Conservation (phyloP, 2,797 vertebrate species). For the Centropyge bicolor region DNA sequence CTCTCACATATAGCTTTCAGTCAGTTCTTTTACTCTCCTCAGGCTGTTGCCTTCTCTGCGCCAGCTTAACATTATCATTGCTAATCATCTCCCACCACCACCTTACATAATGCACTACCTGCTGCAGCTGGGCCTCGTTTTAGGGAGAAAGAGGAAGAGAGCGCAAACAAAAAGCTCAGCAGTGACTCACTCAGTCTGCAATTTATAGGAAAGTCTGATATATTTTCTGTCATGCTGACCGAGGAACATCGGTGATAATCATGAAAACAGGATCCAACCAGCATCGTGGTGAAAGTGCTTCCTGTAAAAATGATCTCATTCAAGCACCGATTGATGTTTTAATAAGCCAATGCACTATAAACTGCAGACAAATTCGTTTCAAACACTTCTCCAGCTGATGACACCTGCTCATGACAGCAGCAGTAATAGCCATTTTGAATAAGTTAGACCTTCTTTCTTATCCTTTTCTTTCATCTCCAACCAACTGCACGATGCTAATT, state of each 20-base stretch:
- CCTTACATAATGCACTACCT: slow-evolving; percentile 51
- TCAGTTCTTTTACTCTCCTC: slow-evolving; percentile 18
- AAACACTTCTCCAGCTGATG: not conserved
- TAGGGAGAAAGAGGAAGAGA: slow-evolving; percentile 14
- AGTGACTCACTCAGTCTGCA: slow-evolving; percentile 4
- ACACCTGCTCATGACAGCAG: not conserved
- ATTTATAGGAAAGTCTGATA: slow-evolving; percentile 15
- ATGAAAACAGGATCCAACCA: slow-evolving; percentile 5
- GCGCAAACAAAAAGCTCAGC: slow-evolving; percentile 9
- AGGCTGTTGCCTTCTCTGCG: slow-evolving; percentile 1
- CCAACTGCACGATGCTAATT: not conserved
- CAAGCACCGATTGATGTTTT: not conserved
- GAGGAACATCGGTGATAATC: slow-evolving; percentile 6
- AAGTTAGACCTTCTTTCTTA: not conserved
- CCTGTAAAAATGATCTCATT: not conserved
- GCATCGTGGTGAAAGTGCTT: slow-evolving; percentile 1
- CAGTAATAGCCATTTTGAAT: not conserved
- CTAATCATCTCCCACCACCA: slow-evolving; percentile 49
- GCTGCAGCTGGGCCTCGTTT: slow-evolving; percentile 36
- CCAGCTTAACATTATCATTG: slow-evolving; percentile 44
- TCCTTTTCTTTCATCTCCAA: not conserved
- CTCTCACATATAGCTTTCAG: slow-evolving; percentile 17
- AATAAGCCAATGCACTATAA: not conserved
- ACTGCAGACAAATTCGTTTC: not conserved
- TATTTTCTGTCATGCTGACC: not conserved